Conservation (phyloP, 30 jellyfish, hydroid and myxozoan species). For the Mastigias papua region DNA sequence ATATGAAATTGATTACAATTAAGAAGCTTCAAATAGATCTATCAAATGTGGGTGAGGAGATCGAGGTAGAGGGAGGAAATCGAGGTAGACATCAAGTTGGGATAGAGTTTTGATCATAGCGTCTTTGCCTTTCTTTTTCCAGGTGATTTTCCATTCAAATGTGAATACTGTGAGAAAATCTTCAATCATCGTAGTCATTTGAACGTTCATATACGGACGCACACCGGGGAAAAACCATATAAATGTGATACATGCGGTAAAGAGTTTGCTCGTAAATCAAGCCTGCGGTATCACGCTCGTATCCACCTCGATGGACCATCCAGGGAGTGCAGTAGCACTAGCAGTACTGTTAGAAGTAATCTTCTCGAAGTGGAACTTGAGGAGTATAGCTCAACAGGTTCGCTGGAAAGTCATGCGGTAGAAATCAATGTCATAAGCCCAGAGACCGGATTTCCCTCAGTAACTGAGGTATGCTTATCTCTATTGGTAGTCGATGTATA, state of each 20-base stretch:
- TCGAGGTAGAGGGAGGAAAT: too few relatives aligned
- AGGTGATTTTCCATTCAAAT: constrained; percentile 95
- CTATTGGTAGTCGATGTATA: too few relatives aligned
- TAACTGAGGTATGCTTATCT: constrained; percentile 5
- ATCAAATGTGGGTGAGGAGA: too few relatives aligned
- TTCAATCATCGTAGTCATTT: constrained; percentile 97
- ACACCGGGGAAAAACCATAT: constrained; percentile 97
- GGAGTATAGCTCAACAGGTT: constrained; percentile 60
- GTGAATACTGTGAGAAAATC: constrained; percentile 86
- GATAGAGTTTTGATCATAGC: too few relatives aligned
- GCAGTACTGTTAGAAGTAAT: background rate
- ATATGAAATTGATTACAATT: too few relatives aligned
- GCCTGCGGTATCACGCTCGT: constrained; percentile 88
- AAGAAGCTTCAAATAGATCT: too few relatives aligned
- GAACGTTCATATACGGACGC: constrained; percentile 92
- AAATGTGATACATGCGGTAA: constrained; percentile 79
- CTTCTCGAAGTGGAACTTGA: constrained; percentile 52
- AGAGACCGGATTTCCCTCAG: constrained; percentile 5
- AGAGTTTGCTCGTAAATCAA: constrained; percentile 92
- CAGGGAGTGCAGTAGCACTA: background rate
- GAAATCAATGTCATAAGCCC: constrained; percentile 46
- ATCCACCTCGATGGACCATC: constrained; percentile 65
- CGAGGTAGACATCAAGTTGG: too few relatives aligned
- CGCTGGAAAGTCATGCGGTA: constrained; percentile 53
- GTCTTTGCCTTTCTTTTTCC: background rate